Evolutionary conservation across 2,113 vertebrate species (phyloP), one percentile per base, ranked within the genome.

Genomic region (Eublepharis macularius): DNA sequence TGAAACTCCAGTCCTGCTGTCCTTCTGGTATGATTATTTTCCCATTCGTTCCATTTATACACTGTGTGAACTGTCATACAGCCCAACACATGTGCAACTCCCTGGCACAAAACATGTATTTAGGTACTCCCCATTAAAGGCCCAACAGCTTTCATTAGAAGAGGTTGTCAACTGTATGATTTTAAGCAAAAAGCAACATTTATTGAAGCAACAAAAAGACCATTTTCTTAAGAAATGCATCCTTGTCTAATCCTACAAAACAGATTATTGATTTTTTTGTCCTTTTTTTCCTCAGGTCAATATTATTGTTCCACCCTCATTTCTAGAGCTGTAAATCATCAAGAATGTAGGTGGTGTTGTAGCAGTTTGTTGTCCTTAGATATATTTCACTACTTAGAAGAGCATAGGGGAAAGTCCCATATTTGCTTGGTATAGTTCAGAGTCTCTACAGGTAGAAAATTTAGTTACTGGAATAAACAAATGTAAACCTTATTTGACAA

Each of bases 401-500:
- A 76, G 39, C 69, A n/a, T 34, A 79, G 57, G 14, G 29, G 45
- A 80, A 80, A 43, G 19, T n/a, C 17, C 63, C n/a, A 80, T 65
- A 45, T 32, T 65, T 80, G 24, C 26, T 65, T 80, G 65, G 10
- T 24, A 75, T 21, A 70, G 76, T 87, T 79, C 76, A 34, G 1
- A 10, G 36, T 10, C 65, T n/a, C 13, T 69, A 79, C 41, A 81
- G 39, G 82, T 14, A 7, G 87, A 84, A 36, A 90, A 89, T 82
- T 87, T 39, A 72, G 6, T 82, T 65, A 80, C 0, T 0, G 86
- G 17, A 78, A 84, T 83, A 83, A 89, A 16, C 14, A 89, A 72
- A 88, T 92, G n/a, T 85, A 73, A 74, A 68, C 72, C 79, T 86
- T 80, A 76, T 60, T 76, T 88, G 83, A 87, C 34, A 88, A 89